phyloP scores from a whole-genome alignment of 2,797 vertebrate species.

The Myripristis murdjan region DNA sequence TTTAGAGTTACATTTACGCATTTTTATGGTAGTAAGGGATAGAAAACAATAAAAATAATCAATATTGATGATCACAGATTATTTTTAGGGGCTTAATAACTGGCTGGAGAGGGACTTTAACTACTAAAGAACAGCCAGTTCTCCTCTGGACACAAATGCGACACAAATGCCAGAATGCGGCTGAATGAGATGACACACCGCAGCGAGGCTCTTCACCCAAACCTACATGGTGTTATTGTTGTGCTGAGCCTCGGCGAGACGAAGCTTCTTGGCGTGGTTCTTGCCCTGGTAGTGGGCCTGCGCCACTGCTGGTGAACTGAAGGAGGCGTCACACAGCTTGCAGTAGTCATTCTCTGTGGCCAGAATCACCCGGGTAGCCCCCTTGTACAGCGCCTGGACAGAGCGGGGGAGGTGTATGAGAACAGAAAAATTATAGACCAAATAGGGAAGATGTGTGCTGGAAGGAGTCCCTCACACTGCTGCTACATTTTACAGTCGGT shows the following conservation, averaged over 20 bases:
- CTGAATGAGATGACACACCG: background rate
- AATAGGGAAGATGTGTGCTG: too few relatives aligned
- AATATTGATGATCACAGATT: too few relatives aligned
- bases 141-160: too few relatives aligned
- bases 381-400: constrained; percentile 87
- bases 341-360: constrained; percentile 99
- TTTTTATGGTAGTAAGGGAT: too few relatives aligned
- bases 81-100: too few relatives aligned
- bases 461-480: too few relatives aligned
- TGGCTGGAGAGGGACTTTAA: too few relatives aligned
- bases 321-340: constrained; percentile 98
- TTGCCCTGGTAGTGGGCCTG: constrained; percentile 99
- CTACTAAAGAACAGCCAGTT: too few relatives aligned
- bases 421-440: constrained; percentile 23
- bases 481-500: too few relatives aligned
- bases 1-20: too few relatives aligned
- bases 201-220: constrained; percentile 27
- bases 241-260: constrained; percentile 93
- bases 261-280: constrained; percentile 96
- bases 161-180: background rate
- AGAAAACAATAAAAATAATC: too few relatives aligned
- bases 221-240: constrained; percentile 91
- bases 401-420: constrained; percentile 30
- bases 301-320: constrained; percentile 96
- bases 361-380: constrained; percentile 94